Percentiles rank a stretch among this genome's conserved stretches.
Conservation (phyloP, 1,140 invertebrate genomes). For the Proctacanthus coquilletti region DNA sequence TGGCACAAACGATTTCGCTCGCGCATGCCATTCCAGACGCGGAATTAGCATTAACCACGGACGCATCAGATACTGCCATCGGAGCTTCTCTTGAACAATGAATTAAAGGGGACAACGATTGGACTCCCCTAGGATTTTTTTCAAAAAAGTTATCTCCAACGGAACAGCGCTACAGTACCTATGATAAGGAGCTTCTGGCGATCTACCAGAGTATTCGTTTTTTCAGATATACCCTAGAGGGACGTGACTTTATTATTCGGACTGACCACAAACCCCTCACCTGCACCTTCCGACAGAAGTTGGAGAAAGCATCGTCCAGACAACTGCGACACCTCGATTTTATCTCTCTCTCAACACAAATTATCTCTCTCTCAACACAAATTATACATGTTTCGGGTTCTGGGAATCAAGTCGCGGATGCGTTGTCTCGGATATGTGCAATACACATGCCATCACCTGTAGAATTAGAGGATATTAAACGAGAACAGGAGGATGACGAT, state of each 20-base stretch:
- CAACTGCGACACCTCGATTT: slow-evolving; percentile 15
- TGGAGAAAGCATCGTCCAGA: slow-evolving; percentile 13
- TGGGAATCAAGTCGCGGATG: slow-evolving; percentile 16
- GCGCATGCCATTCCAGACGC: slow-evolving; percentile 3
- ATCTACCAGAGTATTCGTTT: slow-evolving; percentile 17
- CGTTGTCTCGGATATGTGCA: slow-evolving; percentile 10
- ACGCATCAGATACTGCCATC: slow-evolving; percentile 10
- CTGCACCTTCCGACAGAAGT: slow-evolving; percentile 12
- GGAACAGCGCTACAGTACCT: slow-evolving; percentile 18
- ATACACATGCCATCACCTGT: slow-evolving; percentile 7
- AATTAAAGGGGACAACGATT: slow-evolving; percentile 6
- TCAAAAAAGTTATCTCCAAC: slow-evolving; percentile 11
- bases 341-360: slow-evolving; percentile 15
- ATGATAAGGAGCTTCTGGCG: slow-evolving; percentile 26
- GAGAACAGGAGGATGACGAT: slow-evolving; percentile 11
- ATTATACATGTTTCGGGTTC: slow-evolving; percentile 16
- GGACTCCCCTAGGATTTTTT: slow-evolving; percentile 18
- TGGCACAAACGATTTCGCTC: slow-evolving; percentile 15
- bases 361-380: slow-evolving; percentile 12
- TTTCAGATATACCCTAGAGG: slow-evolving; percentile 25
- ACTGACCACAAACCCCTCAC: slow-evolving; percentile 31
- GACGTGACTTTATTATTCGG: slow-evolving; percentile 15
- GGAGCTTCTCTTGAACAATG: slow-evolving; percentile 12
- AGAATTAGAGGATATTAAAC: slow-evolving; percentile 9
- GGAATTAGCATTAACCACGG: slow-evolving; percentile 5